Percentiles rank a stretch among this genome's conserved stretches.
These are phyloP conservation scores for Cantharis nigra DNA, from an alignment of 2,888 invertebrate species.

Conservation along the genomic window DNA sequence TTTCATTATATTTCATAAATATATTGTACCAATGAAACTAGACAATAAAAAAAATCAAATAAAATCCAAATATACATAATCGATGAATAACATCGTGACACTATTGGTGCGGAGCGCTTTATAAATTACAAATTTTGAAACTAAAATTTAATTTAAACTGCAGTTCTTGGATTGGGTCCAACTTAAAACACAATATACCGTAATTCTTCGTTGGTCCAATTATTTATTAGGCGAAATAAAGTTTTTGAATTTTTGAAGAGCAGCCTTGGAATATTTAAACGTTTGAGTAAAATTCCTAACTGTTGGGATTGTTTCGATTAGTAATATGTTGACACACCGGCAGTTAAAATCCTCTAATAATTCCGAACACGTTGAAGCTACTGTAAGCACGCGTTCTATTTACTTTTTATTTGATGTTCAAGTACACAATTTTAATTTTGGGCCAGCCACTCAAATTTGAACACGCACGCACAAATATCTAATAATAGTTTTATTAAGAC, in stretches of 20 bases:
- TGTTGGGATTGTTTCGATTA: conserved; percentile 30
- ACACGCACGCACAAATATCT: conserved; percentile 8
- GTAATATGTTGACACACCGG: conserved; percentile 25
- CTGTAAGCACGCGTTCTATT: conserved; percentile 14
- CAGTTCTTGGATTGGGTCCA: not conserved
- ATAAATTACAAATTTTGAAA: too few species aligned
- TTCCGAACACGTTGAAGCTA: conserved; percentile 15
- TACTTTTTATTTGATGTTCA: conserved; percentile 4
- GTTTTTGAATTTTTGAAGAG: conserved; percentile 9
- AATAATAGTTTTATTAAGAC: conserved; percentile 4
- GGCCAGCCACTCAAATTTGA: conserved; percentile 8
- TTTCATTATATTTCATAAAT: too few species aligned
- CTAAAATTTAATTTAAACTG: not conserved
- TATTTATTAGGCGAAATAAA: not conserved
- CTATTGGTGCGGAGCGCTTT: too few species aligned
- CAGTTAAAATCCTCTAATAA: conserved; percentile 13
- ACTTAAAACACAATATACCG: not conserved
- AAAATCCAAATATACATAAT: too few species aligned
- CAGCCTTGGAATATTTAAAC: conserved; percentile 27
- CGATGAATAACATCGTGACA: too few species aligned
- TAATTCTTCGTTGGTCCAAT: not conserved
- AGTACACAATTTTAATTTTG: conserved; percentile 2
- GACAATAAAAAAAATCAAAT: too few species aligned
- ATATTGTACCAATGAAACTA: too few species aligned
- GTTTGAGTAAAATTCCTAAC: conserved; percentile 29